These are phyloP conservation scores for Anarhynchus alexandrinus DNA, from an alignment of 2,113 vertebrate species.

Conservation along the genomic window DNA sequence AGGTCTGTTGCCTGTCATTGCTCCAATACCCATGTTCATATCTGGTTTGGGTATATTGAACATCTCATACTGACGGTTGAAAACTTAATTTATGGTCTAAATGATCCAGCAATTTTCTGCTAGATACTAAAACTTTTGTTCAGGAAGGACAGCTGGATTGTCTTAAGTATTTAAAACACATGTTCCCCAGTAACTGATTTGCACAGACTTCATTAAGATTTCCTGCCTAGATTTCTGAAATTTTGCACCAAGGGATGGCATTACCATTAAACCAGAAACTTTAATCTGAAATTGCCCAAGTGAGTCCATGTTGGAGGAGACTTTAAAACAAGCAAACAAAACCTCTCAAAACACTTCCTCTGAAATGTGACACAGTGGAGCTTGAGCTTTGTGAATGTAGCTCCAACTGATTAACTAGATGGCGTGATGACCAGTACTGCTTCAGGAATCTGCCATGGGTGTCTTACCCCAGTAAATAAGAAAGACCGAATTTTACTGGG, in stretches of 20 bases:
- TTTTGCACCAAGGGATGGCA: accelerated
- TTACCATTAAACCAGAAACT: not conserved
- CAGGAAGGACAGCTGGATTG: not conserved
- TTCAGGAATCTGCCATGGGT: not conserved
- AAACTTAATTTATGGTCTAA: not conserved
- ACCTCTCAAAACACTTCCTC: not conserved
- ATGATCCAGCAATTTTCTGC: not conserved
- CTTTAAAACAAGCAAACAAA: not conserved
- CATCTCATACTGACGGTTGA: not conserved
- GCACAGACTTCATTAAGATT: not conserved
- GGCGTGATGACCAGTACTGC: not conserved
- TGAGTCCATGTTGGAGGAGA: not conserved
- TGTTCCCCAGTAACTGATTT: not conserved
- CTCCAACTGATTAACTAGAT: not conserved
- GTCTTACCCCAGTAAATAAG: not conserved
- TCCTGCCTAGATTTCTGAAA: not conserved
- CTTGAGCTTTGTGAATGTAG: not conserved
- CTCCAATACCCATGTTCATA: not conserved
- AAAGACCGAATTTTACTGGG: not conserved
- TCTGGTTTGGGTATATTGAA: not conserved
- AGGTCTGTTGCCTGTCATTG: not conserved
- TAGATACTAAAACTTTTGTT: not conserved
- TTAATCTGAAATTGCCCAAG: not conserved
- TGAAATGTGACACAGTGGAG: not conserved
- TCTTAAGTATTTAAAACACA: not conserved